Evolutionary conservation across 2,113 vertebrate species (phyloP).

Genomic region (Corydoras maculifer): DNA sequence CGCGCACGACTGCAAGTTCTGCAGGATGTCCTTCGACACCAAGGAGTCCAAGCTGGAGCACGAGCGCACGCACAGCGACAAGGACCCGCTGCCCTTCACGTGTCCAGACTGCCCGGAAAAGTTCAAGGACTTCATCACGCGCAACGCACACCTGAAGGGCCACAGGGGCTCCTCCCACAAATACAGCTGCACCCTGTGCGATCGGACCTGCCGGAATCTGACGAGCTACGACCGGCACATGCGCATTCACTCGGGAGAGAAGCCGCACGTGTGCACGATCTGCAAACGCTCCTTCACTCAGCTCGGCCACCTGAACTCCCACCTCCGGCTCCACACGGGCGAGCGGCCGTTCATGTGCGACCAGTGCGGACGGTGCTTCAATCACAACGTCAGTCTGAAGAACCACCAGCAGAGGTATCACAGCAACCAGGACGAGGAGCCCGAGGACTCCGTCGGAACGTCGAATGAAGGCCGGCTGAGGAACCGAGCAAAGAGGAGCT

Average conservation of each 20-base stretch:
- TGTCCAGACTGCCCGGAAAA: constrained; percentile 25
- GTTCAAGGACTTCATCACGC: constrained; percentile 22
- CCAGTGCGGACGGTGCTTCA: constrained; percentile 28
- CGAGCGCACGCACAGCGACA: constrained; percentile 13
- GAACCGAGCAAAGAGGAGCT: constrained; percentile 1
- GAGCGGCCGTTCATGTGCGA: constrained; percentile 33
- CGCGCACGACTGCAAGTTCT: constrained; percentile 28
- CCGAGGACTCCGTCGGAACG: not conserved
- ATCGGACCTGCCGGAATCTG: constrained; percentile 6
- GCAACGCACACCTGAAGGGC: constrained; percentile 20
- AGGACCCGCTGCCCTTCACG: constrained; percentile 11
- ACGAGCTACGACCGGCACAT: constrained; percentile 23
- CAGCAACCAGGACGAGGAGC: not conserved
- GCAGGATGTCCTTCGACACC: constrained; percentile 12
- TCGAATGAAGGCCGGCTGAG: not conserved
- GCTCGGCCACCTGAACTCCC: constrained; percentile 24
- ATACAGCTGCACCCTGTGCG: constrained; percentile 16
- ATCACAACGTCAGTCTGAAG: constrained; percentile 27
- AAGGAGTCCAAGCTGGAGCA: constrained; percentile 24
- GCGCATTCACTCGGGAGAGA: constrained; percentile 26
- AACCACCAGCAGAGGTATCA: constrained; percentile 16
- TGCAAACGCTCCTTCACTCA: constrained; percentile 24
- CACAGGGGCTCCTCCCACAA: constrained; percentile 24
- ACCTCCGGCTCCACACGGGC: constrained; percentile 27
- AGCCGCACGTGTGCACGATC: constrained; percentile 13